Evolutionary conservation across 1,140 invertebrate genomes (phyloP).

Genomic region (Bombus terrestris): DNA sequence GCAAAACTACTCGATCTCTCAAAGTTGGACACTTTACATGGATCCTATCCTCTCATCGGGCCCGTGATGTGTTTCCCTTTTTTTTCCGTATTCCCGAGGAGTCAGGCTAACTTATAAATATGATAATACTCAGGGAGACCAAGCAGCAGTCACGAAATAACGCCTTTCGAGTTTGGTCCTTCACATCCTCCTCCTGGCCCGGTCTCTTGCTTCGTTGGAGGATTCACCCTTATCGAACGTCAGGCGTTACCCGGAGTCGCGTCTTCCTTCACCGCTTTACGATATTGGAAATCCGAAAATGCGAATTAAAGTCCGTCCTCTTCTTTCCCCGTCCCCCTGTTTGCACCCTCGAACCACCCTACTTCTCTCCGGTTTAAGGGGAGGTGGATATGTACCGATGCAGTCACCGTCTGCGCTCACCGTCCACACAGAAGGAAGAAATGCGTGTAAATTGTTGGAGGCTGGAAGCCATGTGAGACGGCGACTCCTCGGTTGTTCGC

Average conservation of each 20-base stretch:
- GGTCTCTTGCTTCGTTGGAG: slow-evolving; percentile 32
- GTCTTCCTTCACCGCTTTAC: slow-evolving; percentile 67
- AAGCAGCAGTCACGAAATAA: slow-evolving; percentile 76
- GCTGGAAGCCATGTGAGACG: slow-evolving; percentile 21
- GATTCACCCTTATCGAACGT: slow-evolving; percentile 67
- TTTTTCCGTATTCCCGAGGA: slow-evolving; percentile 47
- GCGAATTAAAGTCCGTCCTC: slow-evolving; percentile 73
- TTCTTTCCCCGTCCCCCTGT: slow-evolving; percentile 18
- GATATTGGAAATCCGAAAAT: slow-evolving; percentile 78
- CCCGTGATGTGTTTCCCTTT: slow-evolving; percentile 48
- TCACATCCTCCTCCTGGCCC: slow-evolving; percentile 38
- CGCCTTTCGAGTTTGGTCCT: slow-evolving; percentile 69
- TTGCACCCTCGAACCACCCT: not conserved
- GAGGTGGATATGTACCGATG: slow-evolving; percentile 27
- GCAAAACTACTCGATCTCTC: not conserved
- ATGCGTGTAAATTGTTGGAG: slow-evolving; percentile 58
- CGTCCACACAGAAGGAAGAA: slow-evolving; percentile 41
- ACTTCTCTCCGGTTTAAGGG: too few relatives aligned
- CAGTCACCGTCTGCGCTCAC: slow-evolving; percentile 28
- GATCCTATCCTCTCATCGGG: slow-evolving; percentile 14
- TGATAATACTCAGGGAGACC: slow-evolving; percentile 74
- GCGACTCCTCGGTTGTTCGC: slow-evolving; percentile 28
- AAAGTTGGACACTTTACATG: slow-evolving; percentile 38
- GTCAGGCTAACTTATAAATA: slow-evolving; percentile 77
- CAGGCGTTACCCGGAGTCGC: slow-evolving; percentile 66